These are phyloP conservation scores for Lithophane socia DNA, from an alignment of 2,888 invertebrate species.

Conservation along the genomic window DNA sequence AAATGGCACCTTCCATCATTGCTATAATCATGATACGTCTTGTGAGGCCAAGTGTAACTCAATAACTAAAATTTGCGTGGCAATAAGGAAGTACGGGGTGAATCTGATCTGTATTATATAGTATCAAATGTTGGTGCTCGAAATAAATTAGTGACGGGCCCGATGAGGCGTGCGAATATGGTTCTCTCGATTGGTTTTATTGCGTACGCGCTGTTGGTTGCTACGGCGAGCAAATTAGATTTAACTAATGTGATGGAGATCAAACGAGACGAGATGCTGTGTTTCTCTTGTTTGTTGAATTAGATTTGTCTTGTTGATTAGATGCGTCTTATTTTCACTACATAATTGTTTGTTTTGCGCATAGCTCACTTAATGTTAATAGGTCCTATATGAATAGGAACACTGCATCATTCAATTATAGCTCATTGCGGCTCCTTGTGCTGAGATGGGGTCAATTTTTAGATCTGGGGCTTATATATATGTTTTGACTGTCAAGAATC, in stretches of 20 bases:
- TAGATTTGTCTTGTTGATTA: constrained; percentile 31
- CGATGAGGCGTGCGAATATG: constrained; percentile 77
- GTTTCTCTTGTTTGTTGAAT: constrained; percentile 32
- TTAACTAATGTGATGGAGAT: constrained; percentile 57
- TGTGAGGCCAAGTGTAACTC: constrained; percentile 60
- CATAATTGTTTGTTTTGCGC: constrained; percentile 16
- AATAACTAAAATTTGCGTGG: constrained; percentile 72
- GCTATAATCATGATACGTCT: constrained; percentile 45
- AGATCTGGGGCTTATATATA: not conserved
- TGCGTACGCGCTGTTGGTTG: constrained; percentile 48
- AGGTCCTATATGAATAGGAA: not conserved
- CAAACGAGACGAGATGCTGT: constrained; percentile 45
- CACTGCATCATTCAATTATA: constrained; percentile 1
- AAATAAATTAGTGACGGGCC: constrained; percentile 68
- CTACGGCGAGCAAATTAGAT: constrained; percentile 50
- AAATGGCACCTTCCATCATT: constrained; percentile 38
- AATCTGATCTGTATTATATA: constrained; percentile 69
- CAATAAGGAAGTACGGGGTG: constrained; percentile 76
- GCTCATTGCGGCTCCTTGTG: not conserved
- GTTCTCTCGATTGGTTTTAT: constrained; percentile 73
- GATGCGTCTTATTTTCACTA: constrained; percentile 23
- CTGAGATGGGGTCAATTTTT: not conserved
- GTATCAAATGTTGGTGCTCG: constrained; percentile 68
- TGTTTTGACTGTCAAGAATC: not conserved
- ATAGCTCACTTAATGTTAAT: not conserved